These are phyloP conservation scores for Tricholauxania praeusta DNA, from an alignment of 2,888 invertebrate genomes.

Conservation along the genomic window DNA sequence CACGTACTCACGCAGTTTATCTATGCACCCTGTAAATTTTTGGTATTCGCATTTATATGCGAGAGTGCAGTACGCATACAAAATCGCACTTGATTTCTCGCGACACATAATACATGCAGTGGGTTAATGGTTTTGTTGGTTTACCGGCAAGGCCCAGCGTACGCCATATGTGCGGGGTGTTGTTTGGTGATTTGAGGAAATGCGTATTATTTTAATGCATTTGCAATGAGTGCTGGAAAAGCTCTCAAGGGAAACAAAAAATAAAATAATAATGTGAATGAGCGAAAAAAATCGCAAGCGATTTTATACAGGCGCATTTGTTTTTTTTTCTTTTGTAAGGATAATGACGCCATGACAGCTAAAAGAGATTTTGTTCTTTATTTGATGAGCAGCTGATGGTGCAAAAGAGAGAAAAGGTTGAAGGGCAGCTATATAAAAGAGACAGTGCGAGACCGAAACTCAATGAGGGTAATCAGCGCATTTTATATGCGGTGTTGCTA, in stretches of 20 bases:
- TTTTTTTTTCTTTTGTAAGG: not conserved
- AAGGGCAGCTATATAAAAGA: not conserved
- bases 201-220: slow-evolving; percentile 50
- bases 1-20: no score
- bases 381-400: not conserved
- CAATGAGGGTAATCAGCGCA: slow-evolving; percentile 41
- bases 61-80: no score
- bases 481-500: slow-evolving; percentile 51
- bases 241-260: slow-evolving; percentile 44
- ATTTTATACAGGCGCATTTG: slow-evolving; percentile 11
- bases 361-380: not conserved
- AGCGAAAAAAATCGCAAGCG: slow-evolving; percentile 34
- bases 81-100: no score
- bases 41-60: no score
- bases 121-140: slow-evolving; percentile 24
- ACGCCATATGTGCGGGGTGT: not conserved
- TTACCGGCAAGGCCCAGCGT: slow-evolving; percentile 1
- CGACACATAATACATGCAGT: no score
- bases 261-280: not conserved
- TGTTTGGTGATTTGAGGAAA: not conserved
- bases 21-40: no score
- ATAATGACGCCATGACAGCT: slow-evolving; percentile 15
- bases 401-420: not conserved
- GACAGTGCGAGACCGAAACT: slow-evolving; percentile 12
- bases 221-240: slow-evolving; percentile 48